Evolutionary conservation across 2,113 vertebrate genomes (phyloP).

Genomic region (Meriones unguiculatus): DNA sequence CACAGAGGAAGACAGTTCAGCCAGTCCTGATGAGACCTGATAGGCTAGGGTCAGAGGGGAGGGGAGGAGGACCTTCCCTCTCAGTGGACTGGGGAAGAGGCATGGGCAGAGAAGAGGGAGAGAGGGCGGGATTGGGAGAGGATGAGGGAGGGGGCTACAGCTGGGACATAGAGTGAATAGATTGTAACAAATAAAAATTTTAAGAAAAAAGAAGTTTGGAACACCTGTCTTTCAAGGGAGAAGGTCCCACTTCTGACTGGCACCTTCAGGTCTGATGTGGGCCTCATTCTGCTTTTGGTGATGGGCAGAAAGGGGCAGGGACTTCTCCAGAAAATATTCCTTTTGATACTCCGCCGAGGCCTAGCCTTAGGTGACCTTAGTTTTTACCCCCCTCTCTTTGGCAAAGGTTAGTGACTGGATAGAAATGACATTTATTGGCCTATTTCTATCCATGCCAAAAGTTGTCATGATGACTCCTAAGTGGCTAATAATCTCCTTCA

Average conservation of each 20-base stretch:
- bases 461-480: neutral
- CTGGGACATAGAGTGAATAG: no score
- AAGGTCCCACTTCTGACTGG: neutral
- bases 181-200: no score
- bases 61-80: no score
- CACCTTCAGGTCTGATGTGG: neutral
- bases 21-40: no score
- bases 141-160: no score
- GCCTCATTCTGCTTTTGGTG: neutral
- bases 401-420: constrained; percentile 18
- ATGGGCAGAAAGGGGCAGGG: neutral
- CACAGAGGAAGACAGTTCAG: no score
- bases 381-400: neutral
- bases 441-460: constrained; percentile 39
- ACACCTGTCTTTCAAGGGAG: neutral
- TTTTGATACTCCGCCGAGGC: neutral
- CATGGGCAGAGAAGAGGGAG: no score
- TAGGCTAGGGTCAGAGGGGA: no score
- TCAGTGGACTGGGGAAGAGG: no score
- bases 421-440: constrained; percentile 16
- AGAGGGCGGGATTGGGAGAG: no score
- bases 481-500: neutral
- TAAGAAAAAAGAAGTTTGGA: no score
- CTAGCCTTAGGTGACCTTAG: neutral
- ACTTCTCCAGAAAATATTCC: neutral